Base-by-base conservation (phyloP, 2,113 vertebrate genomes). In the Murina feae region DNA sequence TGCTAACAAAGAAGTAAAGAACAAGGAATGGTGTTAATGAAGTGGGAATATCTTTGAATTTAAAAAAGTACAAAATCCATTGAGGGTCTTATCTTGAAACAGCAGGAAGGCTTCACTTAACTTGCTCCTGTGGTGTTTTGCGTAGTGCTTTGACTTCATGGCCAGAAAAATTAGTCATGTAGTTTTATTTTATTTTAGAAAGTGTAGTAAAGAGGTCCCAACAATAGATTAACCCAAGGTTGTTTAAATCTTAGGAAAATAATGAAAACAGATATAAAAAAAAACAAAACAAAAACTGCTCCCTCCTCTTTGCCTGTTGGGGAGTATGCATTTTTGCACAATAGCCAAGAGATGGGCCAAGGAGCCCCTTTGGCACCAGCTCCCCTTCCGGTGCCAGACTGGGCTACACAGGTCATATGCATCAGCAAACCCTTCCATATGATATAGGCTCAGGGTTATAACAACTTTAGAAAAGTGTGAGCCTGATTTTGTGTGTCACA, bases 21-120 rank as follows among this genome's bases (percentile, higher is more conserved):
- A 90, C 97, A 82, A 91, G 96, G 94, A 96, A 97, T 97, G 97
- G 95, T 91, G 87, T 87, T 96, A 97, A 97, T 97, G 79, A 98
- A 97, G 94, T 96, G 55, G 86, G 96, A 97, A 90, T 95, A 94
- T 53, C 55, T 97, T 97, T 84, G 93, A 97, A 95, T 94, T 53
- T 30, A 16, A 91, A 30, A 51, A 89, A 81, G 55, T 72, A 81
- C 87, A 65, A 89, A 91, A 39, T 25, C 37, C 84, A 63, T 63
- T 93, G 60, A 84, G 83, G 91, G 65, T 96, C 63, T 35, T 89
- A 32, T 44, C 94, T 96, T 84, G 37, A 3, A 28, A 16, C 9
- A 1, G 55, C 0, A 2, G 10, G 58, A 49, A 11, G 80, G 32
- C 30, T 79, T 74, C 32, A 0, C 28, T 10, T 47, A 68, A 65